Evolutionary conservation across 2,113 vertebrate species (phyloP).

Genomic region (Microtus pennsylvanicus): DNA sequence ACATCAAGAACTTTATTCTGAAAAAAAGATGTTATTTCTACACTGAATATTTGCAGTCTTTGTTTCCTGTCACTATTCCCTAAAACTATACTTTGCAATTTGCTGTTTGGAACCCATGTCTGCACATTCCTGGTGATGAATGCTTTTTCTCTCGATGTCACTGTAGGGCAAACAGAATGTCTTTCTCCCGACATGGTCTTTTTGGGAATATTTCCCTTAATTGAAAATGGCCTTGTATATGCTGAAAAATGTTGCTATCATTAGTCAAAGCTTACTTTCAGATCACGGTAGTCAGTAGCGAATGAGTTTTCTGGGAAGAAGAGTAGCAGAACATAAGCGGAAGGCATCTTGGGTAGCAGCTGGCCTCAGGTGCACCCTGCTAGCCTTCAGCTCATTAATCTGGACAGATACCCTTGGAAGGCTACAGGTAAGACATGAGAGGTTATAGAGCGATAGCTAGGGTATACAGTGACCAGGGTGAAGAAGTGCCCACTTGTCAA

Average conservation of each 20-base stretch:
- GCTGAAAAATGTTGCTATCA: not conserved
- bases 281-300: not conserved
- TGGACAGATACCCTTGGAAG: not conserved
- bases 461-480: not conserved
- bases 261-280: not conserved
- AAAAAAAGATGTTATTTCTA: not conserved
- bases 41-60: not conserved
- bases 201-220: not conserved
- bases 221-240: not conserved
- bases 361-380: not conserved
- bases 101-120: constrained; percentile 8
- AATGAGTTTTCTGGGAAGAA: not conserved
- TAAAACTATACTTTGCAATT: not conserved
- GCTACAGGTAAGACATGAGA: too few species aligned
- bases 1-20: not conserved
- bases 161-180: not conserved
- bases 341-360: not conserved
- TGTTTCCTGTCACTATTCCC: not conserved
- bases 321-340: too few species aligned
- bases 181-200: constrained; percentile 1
- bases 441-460: not conserved
- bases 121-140: constrained; percentile 34
- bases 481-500: not conserved
- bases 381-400: not conserved
- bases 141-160: not conserved